Evolutionary conservation across 2,113 vertebrate genomes (phyloP).

Genomic region (Phrynocephalus versicolor): DNA sequence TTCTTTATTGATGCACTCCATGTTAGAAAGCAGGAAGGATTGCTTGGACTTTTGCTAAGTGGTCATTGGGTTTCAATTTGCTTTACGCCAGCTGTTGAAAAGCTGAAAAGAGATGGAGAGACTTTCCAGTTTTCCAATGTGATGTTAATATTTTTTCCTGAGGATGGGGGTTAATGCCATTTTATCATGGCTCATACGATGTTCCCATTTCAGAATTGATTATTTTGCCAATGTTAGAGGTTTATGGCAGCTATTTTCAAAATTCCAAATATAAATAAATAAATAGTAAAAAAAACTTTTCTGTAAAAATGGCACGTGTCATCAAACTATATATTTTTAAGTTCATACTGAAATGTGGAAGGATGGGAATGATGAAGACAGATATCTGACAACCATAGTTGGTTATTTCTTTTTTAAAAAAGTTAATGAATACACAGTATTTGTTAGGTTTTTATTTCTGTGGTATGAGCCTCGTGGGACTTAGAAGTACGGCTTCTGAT

Average conservation of each 20-base stretch:
- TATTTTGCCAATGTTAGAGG: conserved; percentile 61
- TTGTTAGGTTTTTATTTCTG: conserved; percentile 13
- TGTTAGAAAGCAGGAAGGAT: not conserved
- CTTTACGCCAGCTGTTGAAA: not conserved
- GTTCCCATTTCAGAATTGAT: conserved; percentile 32
- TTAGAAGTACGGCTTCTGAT: not conserved
- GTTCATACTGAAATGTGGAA: not conserved
- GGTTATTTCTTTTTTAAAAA: conserved; percentile 1
- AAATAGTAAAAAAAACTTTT: conserved; percentile 41
- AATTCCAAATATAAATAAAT: not conserved
- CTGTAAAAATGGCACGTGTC: conserved; percentile 21
- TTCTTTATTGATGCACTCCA: conserved; percentile 55
- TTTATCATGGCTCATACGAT: conserved; percentile 50
- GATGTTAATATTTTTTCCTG: conserved; percentile 27
- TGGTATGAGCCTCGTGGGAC: conserved; percentile 14
- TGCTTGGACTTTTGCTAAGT: not conserved
- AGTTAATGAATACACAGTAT: conserved; percentile 19
- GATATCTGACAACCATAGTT: not conserved
- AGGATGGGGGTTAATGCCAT: conserved; percentile 26
- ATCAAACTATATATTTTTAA: not conserved
- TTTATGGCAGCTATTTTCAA: conserved; percentile 29
- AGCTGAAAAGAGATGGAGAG: conserved; percentile 35
- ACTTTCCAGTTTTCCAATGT: conserved; percentile 33
- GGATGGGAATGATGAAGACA: not conserved
- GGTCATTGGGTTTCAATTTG: not conserved